phyloP scores from a whole-genome alignment of 2,797 vertebrate genomes.

The Spinibarbus caldwelli region DNA sequence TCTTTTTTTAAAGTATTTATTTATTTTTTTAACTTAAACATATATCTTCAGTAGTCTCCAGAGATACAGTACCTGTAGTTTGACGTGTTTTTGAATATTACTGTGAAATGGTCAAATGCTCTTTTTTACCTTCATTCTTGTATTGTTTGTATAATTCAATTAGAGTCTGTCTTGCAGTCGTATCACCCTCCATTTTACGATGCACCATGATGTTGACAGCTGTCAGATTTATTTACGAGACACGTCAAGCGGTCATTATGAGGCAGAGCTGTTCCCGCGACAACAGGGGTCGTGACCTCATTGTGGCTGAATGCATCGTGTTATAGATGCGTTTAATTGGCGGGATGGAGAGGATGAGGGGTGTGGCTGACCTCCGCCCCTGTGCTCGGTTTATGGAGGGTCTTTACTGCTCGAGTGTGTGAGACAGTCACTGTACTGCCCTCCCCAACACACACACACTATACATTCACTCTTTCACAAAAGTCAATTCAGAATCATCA shows the following conservation, averaged over 20 bases:
- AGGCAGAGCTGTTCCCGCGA: slow-evolving; percentile 52
- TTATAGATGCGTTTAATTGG: slow-evolving; percentile 62
- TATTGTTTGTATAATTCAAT: neutral
- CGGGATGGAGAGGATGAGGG: slow-evolving; percentile 55
- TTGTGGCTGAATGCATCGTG: slow-evolving; percentile 50
- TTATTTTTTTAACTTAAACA: neutral
- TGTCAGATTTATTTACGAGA: slow-evolving; percentile 56
- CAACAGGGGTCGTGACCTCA: slow-evolving; percentile 54
- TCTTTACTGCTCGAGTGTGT: neutral
- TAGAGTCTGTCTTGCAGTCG: neutral
- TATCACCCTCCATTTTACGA: slow-evolving; percentile 36
- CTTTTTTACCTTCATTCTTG: neutral
- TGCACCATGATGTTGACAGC: slow-evolving; percentile 41
- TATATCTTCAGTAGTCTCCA: neutral
- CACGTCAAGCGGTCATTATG: slow-evolving; percentile 57
- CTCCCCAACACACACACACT: neutral
- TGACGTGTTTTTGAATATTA: fast-evolving
- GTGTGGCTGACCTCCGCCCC: slow-evolving; percentile 51
- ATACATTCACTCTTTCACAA: neutral
- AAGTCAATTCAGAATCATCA: neutral
- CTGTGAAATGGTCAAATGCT: neutral
- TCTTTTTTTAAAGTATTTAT: no score
- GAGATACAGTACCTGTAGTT: neutral
- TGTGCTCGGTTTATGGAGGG: slow-evolving; percentile 34
- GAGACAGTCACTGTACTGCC: neutral